These are phyloP conservation scores for Pipra filicauda DNA, from an alignment of 2,113 vertebrate genomes.

Conservation along the genomic window DNA sequence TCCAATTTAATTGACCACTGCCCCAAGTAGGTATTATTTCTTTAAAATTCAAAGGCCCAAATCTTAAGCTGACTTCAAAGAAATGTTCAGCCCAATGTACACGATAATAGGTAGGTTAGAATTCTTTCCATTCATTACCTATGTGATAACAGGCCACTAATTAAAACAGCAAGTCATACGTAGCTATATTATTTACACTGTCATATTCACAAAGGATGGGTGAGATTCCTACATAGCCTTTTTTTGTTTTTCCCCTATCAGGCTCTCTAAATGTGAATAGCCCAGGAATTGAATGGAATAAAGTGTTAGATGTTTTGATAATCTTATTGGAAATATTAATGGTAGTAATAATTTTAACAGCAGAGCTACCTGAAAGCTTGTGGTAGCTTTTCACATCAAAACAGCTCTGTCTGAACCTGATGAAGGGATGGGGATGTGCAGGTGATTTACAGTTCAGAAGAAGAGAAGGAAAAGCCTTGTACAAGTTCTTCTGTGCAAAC, in stretches of 20 bases:
- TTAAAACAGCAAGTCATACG: background rate
- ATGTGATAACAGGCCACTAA: background rate
- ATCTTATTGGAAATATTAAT: background rate
- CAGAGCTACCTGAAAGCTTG: background rate
- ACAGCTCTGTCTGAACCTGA: background rate
- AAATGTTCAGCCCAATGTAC: background rate
- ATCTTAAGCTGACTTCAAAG: background rate
- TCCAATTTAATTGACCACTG: background rate
- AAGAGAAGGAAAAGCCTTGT: background rate
- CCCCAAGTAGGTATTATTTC: background rate
- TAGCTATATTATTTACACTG: background rate
- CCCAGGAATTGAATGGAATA: background rate
- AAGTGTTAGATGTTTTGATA: background rate
- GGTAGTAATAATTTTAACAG: background rate
- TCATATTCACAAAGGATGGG: background rate
- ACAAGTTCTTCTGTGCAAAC: background rate
- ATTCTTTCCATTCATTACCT: background rate
- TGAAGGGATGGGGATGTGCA: background rate
- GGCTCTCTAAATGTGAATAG: background rate
- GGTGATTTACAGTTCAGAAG: background rate
- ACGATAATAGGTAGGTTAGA: background rate
- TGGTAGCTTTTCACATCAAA: background rate
- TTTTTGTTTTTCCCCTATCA: background rate
- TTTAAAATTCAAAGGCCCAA: background rate
- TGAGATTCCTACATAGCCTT: background rate